Conservation (phyloP, 1,140 invertebrate genomes). For the Zaprionus nigranus region DNA sequence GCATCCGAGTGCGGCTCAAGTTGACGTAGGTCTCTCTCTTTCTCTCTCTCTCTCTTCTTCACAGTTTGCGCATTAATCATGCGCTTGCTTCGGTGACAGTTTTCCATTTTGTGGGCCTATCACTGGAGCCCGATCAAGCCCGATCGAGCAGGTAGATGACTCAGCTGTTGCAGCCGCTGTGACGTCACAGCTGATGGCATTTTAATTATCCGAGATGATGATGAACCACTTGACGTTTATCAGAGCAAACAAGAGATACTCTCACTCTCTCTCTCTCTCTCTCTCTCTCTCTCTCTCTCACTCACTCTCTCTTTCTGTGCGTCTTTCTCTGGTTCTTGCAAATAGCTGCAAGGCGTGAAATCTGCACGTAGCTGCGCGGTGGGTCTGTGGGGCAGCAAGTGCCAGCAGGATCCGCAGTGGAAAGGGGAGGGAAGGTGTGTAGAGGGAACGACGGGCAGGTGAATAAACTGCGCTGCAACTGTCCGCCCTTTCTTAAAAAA, state of each 20-base stretch:
- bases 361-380: conserved; percentile 43
- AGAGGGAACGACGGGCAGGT: conserved; percentile 49
- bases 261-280: background rate
- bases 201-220: conserved; percentile 62
- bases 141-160: conserved; percentile 44
- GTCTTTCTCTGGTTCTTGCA: conserved; percentile 34
- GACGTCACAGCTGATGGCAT: conserved; percentile 64
- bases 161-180: conserved; percentile 22
- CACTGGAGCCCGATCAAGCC: conserved; percentile 50
- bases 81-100: conserved; percentile 73
- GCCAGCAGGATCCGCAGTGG: conserved; percentile 4
- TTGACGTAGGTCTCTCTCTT: conserved; percentile 4
- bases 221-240: conserved; percentile 41
- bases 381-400: conserved; percentile 32
- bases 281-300: background rate
- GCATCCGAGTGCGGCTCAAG: background rate
- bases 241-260: conserved; percentile 39
- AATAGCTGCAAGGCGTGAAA: conserved; percentile 78
- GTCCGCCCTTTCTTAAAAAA: conserved; percentile 74
- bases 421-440: background rate
- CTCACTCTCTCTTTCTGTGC: background rate
- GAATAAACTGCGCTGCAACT: conserved; percentile 74
- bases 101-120: conserved; percentile 53
- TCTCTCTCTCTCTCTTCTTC: background rate
- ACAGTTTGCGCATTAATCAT: conserved; percentile 63